Conservation (phyloP, 2,113 vertebrate species). For the Antigone vipio region DNA sequence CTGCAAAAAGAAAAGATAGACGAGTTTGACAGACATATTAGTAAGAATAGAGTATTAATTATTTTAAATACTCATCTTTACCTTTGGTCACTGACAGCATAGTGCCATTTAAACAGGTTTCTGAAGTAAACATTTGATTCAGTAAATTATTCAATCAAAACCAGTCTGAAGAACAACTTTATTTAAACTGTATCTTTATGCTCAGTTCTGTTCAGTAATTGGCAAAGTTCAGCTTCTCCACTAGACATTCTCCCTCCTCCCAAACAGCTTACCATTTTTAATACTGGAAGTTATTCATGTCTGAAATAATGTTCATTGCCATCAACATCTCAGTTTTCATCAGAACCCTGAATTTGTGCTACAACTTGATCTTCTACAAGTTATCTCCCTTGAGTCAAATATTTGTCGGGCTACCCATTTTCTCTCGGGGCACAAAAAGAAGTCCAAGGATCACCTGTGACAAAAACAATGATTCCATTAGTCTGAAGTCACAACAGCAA, state of each 20-base stretch:
- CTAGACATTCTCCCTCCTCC: background rate
- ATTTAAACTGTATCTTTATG: constrained; percentile 24
- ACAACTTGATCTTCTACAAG: constrained; percentile 46
- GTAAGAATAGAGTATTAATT: background rate
- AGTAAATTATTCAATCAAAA: constrained; percentile 52
- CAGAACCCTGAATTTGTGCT: constrained; percentile 47
- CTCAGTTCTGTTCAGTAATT: background rate
- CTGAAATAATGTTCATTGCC: constrained; percentile 55
- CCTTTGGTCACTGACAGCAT: background rate
- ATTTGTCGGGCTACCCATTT: background rate
- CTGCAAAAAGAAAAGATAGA: background rate
- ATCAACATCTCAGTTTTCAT: constrained; percentile 58
- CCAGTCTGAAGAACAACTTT: constrained; percentile 14
- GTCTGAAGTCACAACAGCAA: background rate
- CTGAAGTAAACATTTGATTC: background rate
- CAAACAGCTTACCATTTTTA: constrained; percentile 65
- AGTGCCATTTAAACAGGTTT: background rate
- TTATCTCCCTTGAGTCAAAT: constrained; percentile 8
- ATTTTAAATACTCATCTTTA: background rate
- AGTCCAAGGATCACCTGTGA: constrained; percentile 53
- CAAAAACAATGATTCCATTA: constrained; percentile 52
- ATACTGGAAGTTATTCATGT: constrained; percentile 56
- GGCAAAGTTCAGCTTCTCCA: background rate
- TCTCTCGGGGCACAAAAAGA: background rate
- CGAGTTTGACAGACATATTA: background rate